Evolutionary conservation across 2,797 vertebrate species (phyloP).

Genomic region (Nannoperca obscura): DNA sequence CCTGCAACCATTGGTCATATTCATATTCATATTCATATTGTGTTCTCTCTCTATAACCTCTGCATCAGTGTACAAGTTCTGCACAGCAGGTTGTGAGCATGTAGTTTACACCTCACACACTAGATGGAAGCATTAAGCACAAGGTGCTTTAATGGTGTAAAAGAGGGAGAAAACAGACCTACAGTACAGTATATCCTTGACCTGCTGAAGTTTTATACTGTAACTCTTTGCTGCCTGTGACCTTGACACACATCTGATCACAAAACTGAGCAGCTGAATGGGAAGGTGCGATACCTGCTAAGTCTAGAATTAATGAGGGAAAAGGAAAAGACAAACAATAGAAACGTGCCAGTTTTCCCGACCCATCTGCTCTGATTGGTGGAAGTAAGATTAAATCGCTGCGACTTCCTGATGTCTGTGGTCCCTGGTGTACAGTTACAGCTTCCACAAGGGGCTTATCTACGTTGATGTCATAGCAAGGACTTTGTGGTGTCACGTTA

Average conservation of each 20-base stretch:
- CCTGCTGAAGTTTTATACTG: slow-evolving; percentile 17
- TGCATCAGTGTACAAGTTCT: slow-evolving; percentile 12
- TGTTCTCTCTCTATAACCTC: slow-evolving; percentile 20
- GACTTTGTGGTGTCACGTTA: slow-evolving; percentile 45
- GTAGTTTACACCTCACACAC: slow-evolving; percentile 43
- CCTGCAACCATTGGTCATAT: slow-evolving; percentile 20
- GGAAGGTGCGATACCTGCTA: neutral
- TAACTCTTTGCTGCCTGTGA: slow-evolving; percentile 17
- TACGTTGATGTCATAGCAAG: slow-evolving; percentile 60
- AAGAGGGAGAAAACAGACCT: neutral
- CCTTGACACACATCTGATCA: slow-evolving; percentile 18
- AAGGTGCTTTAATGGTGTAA: neutral
- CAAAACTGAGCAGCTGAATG: neutral
- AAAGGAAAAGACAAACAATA: neutral
- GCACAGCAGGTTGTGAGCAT: slow-evolving; percentile 10
- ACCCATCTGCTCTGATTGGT: neutral
- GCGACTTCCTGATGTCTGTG: slow-evolving; percentile 15
- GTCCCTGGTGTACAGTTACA: slow-evolving; percentile 54
- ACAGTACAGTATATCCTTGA: slow-evolving; percentile 26
- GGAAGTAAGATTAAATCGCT: neutral
- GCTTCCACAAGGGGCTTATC: slow-evolving; percentile 36
- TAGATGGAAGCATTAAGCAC: slow-evolving; percentile 51
- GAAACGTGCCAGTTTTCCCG: neutral
- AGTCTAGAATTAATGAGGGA: neutral
- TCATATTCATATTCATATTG: too few relatives aligned